These are phyloP conservation scores for Akabosia matsudoensis DNA, from an alignment of 1,140 invertebrate species.

Conservation along the genomic window DNA sequence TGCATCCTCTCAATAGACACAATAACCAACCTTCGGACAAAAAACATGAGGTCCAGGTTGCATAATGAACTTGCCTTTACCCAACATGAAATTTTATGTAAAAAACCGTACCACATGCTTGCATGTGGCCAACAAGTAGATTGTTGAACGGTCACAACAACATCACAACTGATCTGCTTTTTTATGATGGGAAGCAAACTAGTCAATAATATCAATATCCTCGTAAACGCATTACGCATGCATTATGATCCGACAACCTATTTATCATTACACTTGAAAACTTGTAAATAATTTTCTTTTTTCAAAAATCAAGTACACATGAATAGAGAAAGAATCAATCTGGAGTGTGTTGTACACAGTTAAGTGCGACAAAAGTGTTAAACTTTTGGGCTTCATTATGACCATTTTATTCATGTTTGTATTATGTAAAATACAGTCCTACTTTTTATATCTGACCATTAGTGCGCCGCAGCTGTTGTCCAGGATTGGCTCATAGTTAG, in stretches of 20 bases:
- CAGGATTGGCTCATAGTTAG: background rate
- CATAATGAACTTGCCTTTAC: background rate
- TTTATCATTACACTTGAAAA: too few species aligned
- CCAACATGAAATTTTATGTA: background rate
- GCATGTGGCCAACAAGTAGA: background rate
- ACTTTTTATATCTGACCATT: background rate
- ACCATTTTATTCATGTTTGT: background rate
- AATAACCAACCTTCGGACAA: background rate
- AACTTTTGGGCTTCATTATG: background rate
- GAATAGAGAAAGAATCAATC: background rate
- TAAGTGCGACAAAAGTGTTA: background rate
- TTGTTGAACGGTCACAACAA: background rate
- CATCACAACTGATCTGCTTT: background rate
- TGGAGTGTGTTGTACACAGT: background rate
- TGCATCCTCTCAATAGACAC: background rate
- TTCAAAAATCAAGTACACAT: too few species aligned
- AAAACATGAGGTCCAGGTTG: background rate
- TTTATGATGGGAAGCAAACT: background rate
- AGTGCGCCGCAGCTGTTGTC: background rate
- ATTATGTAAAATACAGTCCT: background rate
- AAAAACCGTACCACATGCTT: background rate
- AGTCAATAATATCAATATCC: background rate
- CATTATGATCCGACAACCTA: too few species aligned
- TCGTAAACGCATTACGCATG: too few species aligned
- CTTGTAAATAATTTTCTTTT: too few species aligned